Evolutionary conservation across 1,140 invertebrate genomes (phyloP), one percentile per base, ranked within the genome.

Genomic region (Diplogasteroides magnus): DNA sequence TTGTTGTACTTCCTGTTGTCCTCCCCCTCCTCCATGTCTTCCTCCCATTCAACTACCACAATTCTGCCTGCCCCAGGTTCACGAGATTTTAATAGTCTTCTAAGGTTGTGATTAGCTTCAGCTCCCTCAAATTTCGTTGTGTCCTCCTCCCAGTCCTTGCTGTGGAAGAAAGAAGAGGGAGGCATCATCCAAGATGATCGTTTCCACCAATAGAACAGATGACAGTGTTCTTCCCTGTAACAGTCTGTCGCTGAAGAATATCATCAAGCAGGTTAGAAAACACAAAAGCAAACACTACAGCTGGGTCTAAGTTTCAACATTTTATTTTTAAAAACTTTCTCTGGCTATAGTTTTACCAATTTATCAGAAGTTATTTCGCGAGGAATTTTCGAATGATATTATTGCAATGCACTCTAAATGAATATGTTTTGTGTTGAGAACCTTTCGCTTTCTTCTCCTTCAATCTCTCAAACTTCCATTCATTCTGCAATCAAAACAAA

Each of bases 1-100:
- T 2, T 65, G 64, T 26, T 37, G n/a, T n/a, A n/a, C n/a, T n/a
- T n/a, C n/a, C n/a, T n/a, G n/a, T n/a, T n/a, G n/a, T n/a, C n/a
- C 37, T 15, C 64, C 64, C n/a, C 64, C 64, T 28, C 31, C 64
- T 19, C 64, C 37, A 13, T 65, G 64, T 55, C 25, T 65, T 13
- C 64, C 31, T 23, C 61, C 61, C 15, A 63, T 63, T 31, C 64
- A 65, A 28, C 37, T 65, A 2, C 64, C 64, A 6, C 64, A 37
- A 37, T 14, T 65, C 3, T 65, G 64, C 27, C 64, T 65, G 3
- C 64, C 64, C 37, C 31, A 29, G n/a, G 23, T 65, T 31, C n/a
- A n/a, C n/a, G n/a, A n/a, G n/a, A n/a, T n/a, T n/a, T n/a, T n/a
- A n/a, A n/a, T n/a, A n/a, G n/a, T n/a, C n/a, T n/a, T n/a, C n/a